Evolutionary conservation across 2,888 invertebrate genomes (phyloP), one percentile per base, ranked within the genome.

Genomic region (Eristalinus sepulchralis): DNA sequence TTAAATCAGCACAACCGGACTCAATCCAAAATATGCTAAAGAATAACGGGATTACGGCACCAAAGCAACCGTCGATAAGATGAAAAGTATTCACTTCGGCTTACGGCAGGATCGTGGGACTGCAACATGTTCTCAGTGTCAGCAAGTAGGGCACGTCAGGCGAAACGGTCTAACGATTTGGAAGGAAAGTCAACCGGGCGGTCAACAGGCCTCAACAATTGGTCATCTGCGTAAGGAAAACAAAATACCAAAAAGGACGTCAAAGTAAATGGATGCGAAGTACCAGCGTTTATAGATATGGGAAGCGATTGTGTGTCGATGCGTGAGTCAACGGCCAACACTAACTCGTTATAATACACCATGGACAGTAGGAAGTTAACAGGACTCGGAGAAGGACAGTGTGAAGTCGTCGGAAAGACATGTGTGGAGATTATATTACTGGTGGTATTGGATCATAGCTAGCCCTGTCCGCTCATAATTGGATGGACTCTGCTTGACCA

Each of bases 271-370:
- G 59, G 60, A 13, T 13, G 34, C 39, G n/a, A 71, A 33, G 39
- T 71, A 13, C 24, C 22, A 24, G 71, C 39, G 11, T 71, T 71
- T n/a, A 71, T 71, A 24, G 60, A 60, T 39, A 27, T 71, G 60
- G 71, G 63, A 4, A 72, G 63, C 31, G 71, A 60, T 20, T 59
- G 39, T 13, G 63, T 72, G 20, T 53, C 72, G 13, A 31, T 72
- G 17, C 47, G 53, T 3, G 60, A 72, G 53, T 72, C 72, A 27
- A 33, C 31, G 27, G 63, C 33, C 47, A 17, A 63, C 33, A 72
- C 31, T 47, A 63, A 10, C 24, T 27, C n/a, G 10, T 24, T 63
- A 6, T 47, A 39, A 62, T 72, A 47, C 20, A 11, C 20, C 1
- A 22, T 20, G 22, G 59, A 59, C 8, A 53, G 17, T 53, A 53